Evolutionary conservation across 2,888 invertebrate species (phyloP), one percentile per base, ranked within the genome.

Genomic region (Tenthredo distinguenda): DNA sequence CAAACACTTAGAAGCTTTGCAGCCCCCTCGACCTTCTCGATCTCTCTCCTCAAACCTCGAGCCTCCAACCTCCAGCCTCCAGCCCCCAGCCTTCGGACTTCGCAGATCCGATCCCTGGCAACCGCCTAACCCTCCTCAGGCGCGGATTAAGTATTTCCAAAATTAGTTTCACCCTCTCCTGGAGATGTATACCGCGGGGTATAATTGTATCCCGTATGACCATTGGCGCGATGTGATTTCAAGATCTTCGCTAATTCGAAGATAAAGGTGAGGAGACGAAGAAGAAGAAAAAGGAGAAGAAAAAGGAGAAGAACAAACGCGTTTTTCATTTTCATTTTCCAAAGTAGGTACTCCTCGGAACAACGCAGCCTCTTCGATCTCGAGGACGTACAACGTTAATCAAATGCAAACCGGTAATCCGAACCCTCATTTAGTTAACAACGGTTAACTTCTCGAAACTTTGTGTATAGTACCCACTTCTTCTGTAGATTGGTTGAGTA

Each of bases 81-180:
- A 87, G 86, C 85, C 88, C 87, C 86, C 85, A 65, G 79, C n/a
- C 87, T 86, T 74, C n/a, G 43, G 77, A 68, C 68, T 34, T 18
- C 62, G 26, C 62, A 62, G 55, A 81, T 62, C 58, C 12, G 62
- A 81, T 62, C 81, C 58, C 58, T 62, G n/a, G 40, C 81, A 81
- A 40, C 37, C 58, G 9, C 34, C 55, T 31, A 50, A 18, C 68
- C 47, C 43, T 83, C 83, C 86, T 86, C 87, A 87, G 89, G 90
- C 88, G 87, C 87, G 88, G 89, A 90, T 90, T 90, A 90, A 90
- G 89, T 89, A 90, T 89, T 90, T 89, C 87, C 89, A 88, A 90
- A 90, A 90, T 90, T 90, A 90, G 90, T 90, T 90, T 90, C 88
- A 88, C 89, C 88, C 89, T 87, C 88, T 88, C 50, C 37, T 47